Conservation (phyloP, 2,113 vertebrate species). For the Sinocyclocheilus anophthalmus region DNA sequence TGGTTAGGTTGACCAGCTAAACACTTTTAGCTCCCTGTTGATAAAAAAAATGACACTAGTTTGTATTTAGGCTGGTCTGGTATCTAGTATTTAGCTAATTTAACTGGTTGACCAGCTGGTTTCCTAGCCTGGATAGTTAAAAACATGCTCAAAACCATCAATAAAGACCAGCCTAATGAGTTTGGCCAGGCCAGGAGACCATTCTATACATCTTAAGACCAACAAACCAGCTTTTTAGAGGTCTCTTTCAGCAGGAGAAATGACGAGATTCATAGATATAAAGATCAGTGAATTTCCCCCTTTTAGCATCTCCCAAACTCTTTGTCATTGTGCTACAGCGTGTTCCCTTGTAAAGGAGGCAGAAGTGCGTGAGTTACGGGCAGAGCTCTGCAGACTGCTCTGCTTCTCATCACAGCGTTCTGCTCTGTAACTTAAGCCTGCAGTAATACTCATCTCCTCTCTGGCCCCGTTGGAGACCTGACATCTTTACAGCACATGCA, state of each 20-base stretch:
- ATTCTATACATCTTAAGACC: neutral
- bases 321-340: constrained; percentile 34
- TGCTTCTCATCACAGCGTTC: constrained; percentile 58
- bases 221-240: neutral
- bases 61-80: neutral
- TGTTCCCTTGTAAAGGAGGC: constrained; percentile 59
- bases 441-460: constrained; percentile 72
- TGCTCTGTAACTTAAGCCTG: constrained; percentile 68
- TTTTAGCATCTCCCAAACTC: constrained; percentile 26
- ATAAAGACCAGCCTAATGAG: neutral
- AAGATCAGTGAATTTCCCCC: constrained; percentile 21
- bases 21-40: neutral
- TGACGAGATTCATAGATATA: constrained; percentile 14
- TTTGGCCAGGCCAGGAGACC: neutral
- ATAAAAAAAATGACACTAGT: neutral
- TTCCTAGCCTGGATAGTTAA: neutral
- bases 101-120: neutral
- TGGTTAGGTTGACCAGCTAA: neutral
- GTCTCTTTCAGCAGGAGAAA: constrained; percentile 1
- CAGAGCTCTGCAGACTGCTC: constrained; percentile 54
- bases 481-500: constrained; percentile 83
- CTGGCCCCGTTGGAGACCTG: constrained; percentile 75
- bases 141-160: neutral
- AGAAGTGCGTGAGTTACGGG: constrained; percentile 57
- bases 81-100: neutral